phyloP scores from a whole-genome alignment of 2,113 vertebrate species.

The Festucalex cinctus region DNA sequence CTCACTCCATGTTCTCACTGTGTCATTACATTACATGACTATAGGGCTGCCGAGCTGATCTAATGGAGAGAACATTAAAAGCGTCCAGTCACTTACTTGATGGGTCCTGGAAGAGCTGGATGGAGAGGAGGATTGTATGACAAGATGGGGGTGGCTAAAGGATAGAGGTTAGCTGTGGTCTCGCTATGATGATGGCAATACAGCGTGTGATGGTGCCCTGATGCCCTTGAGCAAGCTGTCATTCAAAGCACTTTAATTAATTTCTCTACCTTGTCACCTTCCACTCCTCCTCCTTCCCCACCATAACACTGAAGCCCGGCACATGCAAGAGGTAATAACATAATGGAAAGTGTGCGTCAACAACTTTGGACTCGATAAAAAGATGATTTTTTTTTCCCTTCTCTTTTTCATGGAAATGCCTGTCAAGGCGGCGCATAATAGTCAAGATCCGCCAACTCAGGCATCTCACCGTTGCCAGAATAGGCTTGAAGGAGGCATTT shows the following conservation, averaged over 20 bases:
- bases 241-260: slow-evolving; percentile 77
- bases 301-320: slow-evolving; percentile 41
- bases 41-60: slow-evolving; percentile 45
- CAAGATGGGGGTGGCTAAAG: slow-evolving; percentile 17
- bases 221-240: slow-evolving; percentile 76
- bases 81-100: slow-evolving; percentile 65
- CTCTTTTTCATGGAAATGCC: slow-evolving; percentile 31
- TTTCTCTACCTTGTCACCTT: slow-evolving; percentile 45
- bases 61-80: slow-evolving; percentile 73
- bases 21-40: slow-evolving; percentile 71
- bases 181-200: slow-evolving; percentile 47
- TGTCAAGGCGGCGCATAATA: slow-evolving; percentile 20
- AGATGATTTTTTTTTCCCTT: background rate
- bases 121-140: slow-evolving; percentile 19
- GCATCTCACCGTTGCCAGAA: slow-evolving; percentile 31
- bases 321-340: slow-evolving; percentile 27
- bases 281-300: slow-evolving; percentile 23
- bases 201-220: slow-evolving; percentile 40
- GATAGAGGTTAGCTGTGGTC: slow-evolving; percentile 31
- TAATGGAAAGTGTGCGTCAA: slow-evolving; percentile 41
- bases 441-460: slow-evolving; percentile 30
- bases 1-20: slow-evolving; percentile 43
- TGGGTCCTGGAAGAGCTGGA: slow-evolving; percentile 49
- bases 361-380: slow-evolving; percentile 33
- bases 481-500: slow-evolving; percentile 37